Percentiles rank a stretch among this genome's conserved stretches.
Evolutionary conservation across 2,113 vertebrate genomes (phyloP).

Genomic region (Apus apus): DNA sequence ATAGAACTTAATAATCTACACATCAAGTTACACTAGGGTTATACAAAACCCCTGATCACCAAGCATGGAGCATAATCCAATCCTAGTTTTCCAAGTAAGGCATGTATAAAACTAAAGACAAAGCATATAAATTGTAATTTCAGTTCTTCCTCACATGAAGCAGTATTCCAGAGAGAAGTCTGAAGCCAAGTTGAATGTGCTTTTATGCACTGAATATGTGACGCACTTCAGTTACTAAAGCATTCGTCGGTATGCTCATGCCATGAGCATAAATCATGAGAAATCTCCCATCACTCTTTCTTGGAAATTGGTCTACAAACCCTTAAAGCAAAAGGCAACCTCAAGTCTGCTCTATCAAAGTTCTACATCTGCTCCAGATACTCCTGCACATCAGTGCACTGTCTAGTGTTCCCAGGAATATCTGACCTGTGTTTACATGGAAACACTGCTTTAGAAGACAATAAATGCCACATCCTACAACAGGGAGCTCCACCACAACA

Average conservation of each 20-base stretch:
- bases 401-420: not conserved
- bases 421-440: not conserved
- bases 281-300: not conserved
- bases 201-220: not conserved
- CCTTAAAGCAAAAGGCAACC: not conserved
- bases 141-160: not conserved
- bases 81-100: not conserved
- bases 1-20: not conserved
- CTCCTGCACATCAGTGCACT: not conserved
- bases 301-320: not conserved
- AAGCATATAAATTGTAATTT: not conserved
- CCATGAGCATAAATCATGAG: not conserved
- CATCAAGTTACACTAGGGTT: not conserved
- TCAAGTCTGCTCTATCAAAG: not conserved
- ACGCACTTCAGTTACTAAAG: not conserved
- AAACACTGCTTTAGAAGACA: not conserved
- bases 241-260: not conserved
- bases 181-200: rapidly evolving
- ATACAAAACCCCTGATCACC: not conserved
- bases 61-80: not conserved
- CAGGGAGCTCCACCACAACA: not conserved
- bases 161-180: not conserved
- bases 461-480: not conserved
- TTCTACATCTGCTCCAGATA: not conserved
- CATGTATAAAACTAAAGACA: not conserved